A percentile compares a stretch with the other conserved stretches of the same genome.
phyloP scores from a whole-genome alignment of 1,140 invertebrate genomes.

The Wasmannia auropunctata region DNA sequence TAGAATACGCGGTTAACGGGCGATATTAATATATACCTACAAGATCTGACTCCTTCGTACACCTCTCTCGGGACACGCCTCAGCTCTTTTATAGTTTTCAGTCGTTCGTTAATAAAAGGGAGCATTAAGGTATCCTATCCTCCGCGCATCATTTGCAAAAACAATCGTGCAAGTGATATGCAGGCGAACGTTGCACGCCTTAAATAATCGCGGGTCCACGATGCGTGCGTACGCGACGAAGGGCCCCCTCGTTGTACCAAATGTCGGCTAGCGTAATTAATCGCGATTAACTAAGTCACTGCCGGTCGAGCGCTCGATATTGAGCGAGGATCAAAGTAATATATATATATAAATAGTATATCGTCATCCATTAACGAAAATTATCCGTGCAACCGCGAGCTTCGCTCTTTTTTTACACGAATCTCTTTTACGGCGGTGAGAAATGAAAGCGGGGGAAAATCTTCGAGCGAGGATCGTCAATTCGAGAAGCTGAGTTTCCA shows the following conservation, averaged over 20 bases:
- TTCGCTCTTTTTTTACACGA: not conserved
- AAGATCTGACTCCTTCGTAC: not conserved
- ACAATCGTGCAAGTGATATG: slow-evolving; percentile 54
- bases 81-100: not conserved
- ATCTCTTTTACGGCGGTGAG: not conserved
- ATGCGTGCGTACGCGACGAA: not conserved
- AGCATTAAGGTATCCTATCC: not conserved
- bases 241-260: slow-evolving; percentile 18
- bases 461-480: not conserved
- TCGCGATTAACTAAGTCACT: not conserved
- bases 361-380: not conserved
- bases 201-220: slow-evolving; percentile 21
- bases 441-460: not conserved
- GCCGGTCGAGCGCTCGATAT: not conserved
- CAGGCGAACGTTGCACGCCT: slow-evolving; percentile 29
- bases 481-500: not conserved
- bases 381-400: not conserved
- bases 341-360: no score
- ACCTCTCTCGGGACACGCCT: not conserved
- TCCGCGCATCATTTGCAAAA: slow-evolving; percentile 44
- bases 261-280: not conserved
- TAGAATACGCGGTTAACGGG: slow-evolving; percentile 31
- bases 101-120: slow-evolving; percentile 32
- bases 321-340: not conserved
- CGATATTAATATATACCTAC: slow-evolving; percentile 12